phyloP scores from a whole-genome alignment of 2,797 vertebrate species.

The Halcyon badia region DNA sequence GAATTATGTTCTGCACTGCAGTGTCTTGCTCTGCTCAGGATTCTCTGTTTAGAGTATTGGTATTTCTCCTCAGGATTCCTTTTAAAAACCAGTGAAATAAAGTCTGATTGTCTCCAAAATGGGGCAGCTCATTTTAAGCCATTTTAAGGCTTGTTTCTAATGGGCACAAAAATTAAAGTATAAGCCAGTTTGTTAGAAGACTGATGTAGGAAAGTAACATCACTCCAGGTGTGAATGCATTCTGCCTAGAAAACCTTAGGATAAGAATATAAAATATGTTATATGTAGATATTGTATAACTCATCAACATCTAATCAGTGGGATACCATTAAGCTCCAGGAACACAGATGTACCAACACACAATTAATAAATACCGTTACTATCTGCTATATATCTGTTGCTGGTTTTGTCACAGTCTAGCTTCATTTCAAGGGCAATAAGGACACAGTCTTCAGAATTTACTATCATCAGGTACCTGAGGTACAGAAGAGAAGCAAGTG shows the following conservation, averaged over 20 bases:
- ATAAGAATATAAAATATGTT: background rate
- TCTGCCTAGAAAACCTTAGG: background rate
- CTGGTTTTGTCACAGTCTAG: background rate
- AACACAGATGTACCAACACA: background rate
- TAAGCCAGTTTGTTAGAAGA: background rate
- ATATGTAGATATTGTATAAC: background rate
- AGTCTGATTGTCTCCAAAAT: constrained; percentile 10
- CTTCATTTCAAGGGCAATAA: background rate
- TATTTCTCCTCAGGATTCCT: background rate
- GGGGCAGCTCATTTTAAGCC: background rate
- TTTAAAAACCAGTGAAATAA: background rate
- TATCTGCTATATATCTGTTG: background rate
- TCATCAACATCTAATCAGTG: background rate
- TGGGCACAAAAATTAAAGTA: background rate
- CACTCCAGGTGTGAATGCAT: background rate
- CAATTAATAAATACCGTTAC: background rate
- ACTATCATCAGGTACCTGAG: background rate
- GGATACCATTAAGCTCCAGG: background rate
- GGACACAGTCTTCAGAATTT: background rate
- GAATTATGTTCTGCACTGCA: constrained; percentile 69
- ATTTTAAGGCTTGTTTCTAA: constrained; percentile 7
- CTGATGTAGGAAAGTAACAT: background rate
- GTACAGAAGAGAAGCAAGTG: background rate
- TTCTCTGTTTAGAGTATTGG: background rate
- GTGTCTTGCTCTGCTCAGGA: constrained; percentile 28